These are phyloP conservation scores for Haliclystus octoradiatus DNA, from an alignment of 30 jellyfish, hydroid and myxozoan genomes.

Conservation along the genomic window DNA sequence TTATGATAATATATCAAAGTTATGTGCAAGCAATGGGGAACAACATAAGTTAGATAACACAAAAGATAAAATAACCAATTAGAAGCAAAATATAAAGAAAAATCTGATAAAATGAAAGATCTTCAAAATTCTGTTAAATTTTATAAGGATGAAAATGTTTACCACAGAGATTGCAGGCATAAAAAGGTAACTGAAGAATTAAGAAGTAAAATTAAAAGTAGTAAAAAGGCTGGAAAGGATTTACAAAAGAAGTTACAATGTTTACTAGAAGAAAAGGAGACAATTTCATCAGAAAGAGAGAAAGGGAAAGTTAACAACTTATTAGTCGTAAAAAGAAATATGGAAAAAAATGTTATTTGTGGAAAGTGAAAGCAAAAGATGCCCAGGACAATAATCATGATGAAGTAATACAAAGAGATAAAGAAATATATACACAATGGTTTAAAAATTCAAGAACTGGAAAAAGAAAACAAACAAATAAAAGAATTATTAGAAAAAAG, in stretches of 20 bases:
- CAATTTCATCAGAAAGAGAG: neutral
- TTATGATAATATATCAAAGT: neutral
- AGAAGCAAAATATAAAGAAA: neutral
- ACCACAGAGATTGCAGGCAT: slow-evolving; percentile 16
- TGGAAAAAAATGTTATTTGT: slow-evolving; percentile 8
- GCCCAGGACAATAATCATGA: too few species aligned
- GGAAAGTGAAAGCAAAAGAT: slow-evolving; percentile 10
- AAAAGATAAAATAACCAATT: too few species aligned
- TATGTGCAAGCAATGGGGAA: neutral
- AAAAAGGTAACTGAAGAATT: slow-evolving; percentile 4
- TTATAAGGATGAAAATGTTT: slow-evolving; percentile 11
- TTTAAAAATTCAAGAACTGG: slow-evolving; percentile 6
- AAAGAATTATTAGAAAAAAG: neutral
- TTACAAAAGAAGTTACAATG: neutral
- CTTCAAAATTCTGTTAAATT: neutral
- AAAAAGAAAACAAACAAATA: slow-evolving; percentile 1
- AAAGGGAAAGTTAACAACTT: neutral
- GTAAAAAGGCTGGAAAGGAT: neutral
- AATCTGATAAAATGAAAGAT: neutral
- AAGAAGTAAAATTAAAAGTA: slow-evolving; percentile 6
- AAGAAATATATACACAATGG: slow-evolving; percentile 15
- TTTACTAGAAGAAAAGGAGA: neutral
- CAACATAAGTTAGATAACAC: neutral
- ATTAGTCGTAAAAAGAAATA: neutral
- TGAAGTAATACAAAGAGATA: too few species aligned